A percentile compares a stretch with the other conserved stretches of the same genome.
Conservation (phyloP, 1,140 invertebrate genomes). For the Panagrolaimus sp. region DNA sequence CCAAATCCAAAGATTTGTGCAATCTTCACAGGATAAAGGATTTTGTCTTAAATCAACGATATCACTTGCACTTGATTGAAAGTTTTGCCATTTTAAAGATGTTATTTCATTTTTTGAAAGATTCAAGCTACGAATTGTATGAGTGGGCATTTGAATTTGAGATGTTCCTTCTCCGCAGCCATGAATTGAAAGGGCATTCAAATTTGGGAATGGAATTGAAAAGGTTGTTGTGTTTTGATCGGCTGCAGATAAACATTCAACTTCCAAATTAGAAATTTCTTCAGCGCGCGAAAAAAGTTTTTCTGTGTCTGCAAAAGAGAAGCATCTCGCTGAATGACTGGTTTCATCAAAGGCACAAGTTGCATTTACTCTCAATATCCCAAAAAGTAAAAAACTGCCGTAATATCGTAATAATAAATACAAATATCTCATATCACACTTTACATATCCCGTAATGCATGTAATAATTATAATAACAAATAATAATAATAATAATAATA, state of each 20-base stretch:
- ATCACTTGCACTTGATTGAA: background rate
- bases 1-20: slow-evolving; percentile 6
- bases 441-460: no score
- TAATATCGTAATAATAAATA: background rate
- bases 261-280: background rate
- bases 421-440: no score
- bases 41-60: background rate
- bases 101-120: no score
- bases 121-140: no score
- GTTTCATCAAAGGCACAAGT: background rate
- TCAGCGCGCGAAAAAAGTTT: background rate
- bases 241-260: background rate
- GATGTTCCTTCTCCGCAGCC: no score
- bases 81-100: background rate
- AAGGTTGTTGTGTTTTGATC: no score
- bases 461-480: no score
- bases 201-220: no score
- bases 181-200: no score
- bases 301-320: background rate
- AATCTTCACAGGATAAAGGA: background rate
- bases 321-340: background rate
- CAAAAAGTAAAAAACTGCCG: background rate
- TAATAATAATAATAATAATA: no score
- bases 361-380: background rate
- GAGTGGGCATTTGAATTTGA: no score